A percentile compares a stretch with the other conserved stretches of the same genome.
Conservation (phyloP, 2,797 vertebrate species). For the Rhynchonycteris naso region DNA sequence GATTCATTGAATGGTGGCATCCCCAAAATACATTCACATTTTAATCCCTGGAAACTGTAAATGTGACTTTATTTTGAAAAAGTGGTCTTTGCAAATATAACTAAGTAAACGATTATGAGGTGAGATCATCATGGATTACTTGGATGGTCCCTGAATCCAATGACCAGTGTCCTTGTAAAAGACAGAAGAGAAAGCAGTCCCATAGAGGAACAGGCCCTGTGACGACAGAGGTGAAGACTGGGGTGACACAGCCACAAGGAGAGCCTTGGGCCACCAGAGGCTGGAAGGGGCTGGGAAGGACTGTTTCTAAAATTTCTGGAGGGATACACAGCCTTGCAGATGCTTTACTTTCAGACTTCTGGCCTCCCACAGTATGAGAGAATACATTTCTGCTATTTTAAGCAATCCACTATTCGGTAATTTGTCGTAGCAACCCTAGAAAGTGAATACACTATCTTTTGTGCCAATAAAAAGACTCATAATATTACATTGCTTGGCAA, state of each 20-base stretch:
- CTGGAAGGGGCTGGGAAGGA: background rate
- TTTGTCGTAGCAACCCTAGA: background rate
- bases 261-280: rapidly evolving
- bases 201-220: background rate
- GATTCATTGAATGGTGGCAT: background rate
- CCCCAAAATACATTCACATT: background rate
- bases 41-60: background rate
- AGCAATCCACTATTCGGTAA: background rate
- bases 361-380: background rate
- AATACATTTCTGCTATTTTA: background rate
- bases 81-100: background rate
- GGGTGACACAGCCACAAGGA: background rate
- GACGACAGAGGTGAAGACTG: background rate
- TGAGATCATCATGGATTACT: background rate
- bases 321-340: background rate
- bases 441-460: background rate
- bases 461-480: background rate
- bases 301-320: background rate
- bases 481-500: background rate
- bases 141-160: background rate
- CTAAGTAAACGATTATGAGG: background rate
- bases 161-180: background rate
- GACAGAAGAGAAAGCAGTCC: background rate
- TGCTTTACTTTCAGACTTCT: background rate
- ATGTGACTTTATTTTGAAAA: background rate